Conservation (phyloP, 2,113 vertebrate genomes). For the Chauna torquata region DNA sequence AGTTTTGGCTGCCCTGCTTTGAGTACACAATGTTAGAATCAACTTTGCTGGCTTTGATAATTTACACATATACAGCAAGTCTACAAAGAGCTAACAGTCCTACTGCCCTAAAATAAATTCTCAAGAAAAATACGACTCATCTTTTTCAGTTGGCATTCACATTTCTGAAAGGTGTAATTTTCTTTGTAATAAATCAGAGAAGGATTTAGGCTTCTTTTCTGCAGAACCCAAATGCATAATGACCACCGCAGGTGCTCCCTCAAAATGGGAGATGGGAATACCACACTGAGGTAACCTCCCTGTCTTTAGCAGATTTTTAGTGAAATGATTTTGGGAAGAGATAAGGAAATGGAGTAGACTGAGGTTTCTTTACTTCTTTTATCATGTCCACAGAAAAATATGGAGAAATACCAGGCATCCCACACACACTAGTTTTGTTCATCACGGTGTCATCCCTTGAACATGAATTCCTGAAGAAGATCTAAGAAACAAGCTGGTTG, state of each 20-base stretch:
- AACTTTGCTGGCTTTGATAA: background rate
- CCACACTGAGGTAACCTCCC: rapidly evolving
- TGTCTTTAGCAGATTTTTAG: background rate
- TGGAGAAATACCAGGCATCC: background rate
- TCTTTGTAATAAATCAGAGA: background rate
- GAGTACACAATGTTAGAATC: background rate
- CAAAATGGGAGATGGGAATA: background rate
- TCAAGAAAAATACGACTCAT: background rate
- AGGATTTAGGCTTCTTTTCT: background rate
- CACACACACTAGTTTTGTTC: background rate
- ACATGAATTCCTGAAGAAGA: background rate
- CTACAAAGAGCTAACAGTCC: background rate
- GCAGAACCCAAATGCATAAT: background rate
- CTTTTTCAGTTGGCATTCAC: background rate
- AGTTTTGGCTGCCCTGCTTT: background rate
- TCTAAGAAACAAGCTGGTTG: background rate
- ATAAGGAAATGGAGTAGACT: background rate
- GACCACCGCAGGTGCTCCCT: background rate
- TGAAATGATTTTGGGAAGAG: background rate
- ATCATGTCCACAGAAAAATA: background rate
- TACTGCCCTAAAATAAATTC: background rate
- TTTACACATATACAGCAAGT: rapidly evolving
- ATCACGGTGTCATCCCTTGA: background rate
- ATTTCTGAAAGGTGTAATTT: background rate
- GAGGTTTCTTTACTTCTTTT: background rate